Evolutionary conservation across 1,140 invertebrate species (phyloP).

Genomic region (Ceratosolen solmsi): DNA sequence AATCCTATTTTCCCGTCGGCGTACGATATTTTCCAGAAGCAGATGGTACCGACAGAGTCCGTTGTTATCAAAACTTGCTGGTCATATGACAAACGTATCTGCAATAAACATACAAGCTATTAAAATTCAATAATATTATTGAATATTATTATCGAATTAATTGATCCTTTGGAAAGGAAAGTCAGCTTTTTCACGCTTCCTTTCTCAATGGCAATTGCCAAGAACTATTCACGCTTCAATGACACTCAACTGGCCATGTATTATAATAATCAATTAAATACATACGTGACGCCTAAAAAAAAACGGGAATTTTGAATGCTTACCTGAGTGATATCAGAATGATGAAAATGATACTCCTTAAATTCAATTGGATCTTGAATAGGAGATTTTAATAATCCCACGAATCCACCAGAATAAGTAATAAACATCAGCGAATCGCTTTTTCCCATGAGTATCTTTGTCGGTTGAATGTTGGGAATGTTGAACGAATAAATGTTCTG

Average conservation of each 20-base stretch:
- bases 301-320: too few species aligned
- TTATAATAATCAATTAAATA: too few species aligned
- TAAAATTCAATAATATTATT: too few species aligned
- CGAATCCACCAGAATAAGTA: slow-evolving; percentile 80
- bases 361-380: slow-evolving; percentile 82
- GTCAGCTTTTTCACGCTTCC: too few species aligned
- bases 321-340: slow-evolving; percentile 76
- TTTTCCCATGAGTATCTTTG: slow-evolving; percentile 60
- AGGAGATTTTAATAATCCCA: slow-evolving; percentile 86
- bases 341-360: slow-evolving; percentile 82
- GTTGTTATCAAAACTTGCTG: slow-evolving; percentile 85
- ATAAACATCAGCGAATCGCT: slow-evolving; percentile 85
- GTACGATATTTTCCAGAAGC: slow-evolving; percentile 87
- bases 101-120: too few species aligned
- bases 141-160: too few species aligned
- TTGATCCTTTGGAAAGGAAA: too few species aligned
- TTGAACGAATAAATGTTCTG: neutral
- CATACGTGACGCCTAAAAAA: too few species aligned
- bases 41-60: slow-evolving; percentile 83
- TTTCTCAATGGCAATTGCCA: too few species aligned
- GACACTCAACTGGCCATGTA: too few species aligned
- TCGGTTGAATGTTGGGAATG: neutral
- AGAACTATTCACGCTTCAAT: too few species aligned
- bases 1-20: slow-evolving; percentile 82
- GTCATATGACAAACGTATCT: slow-evolving; percentile 82